Evolutionary conservation across 2,888 invertebrate genomes (phyloP).

Genomic region (Arrhopalites spinosus): DNA sequence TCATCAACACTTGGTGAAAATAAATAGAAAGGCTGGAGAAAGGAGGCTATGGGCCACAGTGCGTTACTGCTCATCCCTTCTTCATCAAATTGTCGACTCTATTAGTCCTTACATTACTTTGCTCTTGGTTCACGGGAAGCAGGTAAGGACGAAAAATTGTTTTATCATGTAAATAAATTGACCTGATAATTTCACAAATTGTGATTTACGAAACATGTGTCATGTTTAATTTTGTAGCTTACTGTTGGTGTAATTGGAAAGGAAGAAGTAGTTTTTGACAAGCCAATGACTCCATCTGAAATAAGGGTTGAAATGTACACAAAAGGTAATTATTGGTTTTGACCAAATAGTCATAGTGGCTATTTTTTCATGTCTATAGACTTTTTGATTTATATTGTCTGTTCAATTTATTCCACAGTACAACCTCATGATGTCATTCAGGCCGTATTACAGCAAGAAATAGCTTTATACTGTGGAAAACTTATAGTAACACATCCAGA

Average conservation of each 20-base stretch:
- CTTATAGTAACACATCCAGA: slow-evolving; percentile 90
- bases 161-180: not conserved
- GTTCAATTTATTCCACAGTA: slow-evolving; percentile 87
- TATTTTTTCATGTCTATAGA: too few species aligned
- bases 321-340: too few species aligned
- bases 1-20: slow-evolving; percentile 70
- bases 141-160: slow-evolving; percentile 65
- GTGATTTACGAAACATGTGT: not conserved
- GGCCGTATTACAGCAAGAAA: slow-evolving; percentile 90
- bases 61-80: slow-evolving; percentile 89
- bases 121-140: slow-evolving; percentile 96
- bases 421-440: slow-evolving; percentile 90
- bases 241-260: slow-evolving; percentile 94
- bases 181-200: too few species aligned
- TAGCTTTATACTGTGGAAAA: slow-evolving; percentile 90
- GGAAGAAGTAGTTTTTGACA: slow-evolving; percentile 94
- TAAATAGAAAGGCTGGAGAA: slow-evolving; percentile 84
- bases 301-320: slow-evolving; percentile 91
- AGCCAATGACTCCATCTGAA: slow-evolving; percentile 95
- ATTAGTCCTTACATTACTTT: slow-evolving; percentile 98
- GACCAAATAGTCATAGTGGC: too few species aligned
- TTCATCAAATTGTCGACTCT: slow-evolving; percentile 94
- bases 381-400: too few species aligned
- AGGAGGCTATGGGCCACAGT: slow-evolving; percentile 90
- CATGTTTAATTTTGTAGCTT: slow-evolving; percentile 63